Evolutionary conservation across 2,797 vertebrate genomes (phyloP), one percentile per base, ranked within the genome.

Genomic region (Bradypus variegatus): DNA sequence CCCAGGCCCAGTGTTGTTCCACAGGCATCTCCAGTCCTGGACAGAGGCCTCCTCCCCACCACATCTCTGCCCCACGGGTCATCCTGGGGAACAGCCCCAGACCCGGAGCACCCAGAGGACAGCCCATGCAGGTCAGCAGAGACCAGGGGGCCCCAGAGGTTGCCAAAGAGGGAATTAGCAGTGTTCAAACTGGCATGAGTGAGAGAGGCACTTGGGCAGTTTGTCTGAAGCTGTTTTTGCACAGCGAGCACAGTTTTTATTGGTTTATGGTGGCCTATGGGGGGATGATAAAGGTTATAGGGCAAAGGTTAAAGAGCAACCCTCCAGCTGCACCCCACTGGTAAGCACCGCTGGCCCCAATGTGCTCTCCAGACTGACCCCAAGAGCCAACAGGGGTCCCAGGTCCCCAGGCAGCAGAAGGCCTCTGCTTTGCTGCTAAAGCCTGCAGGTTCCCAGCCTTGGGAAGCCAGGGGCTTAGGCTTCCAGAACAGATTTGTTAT

Each of bases 351-450:
- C 45, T 16, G 25, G 70, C 41, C 73, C 72, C 77, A 21, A 38
- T 0, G 1, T 2, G 15, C 0, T 10, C 6, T 69, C 65, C 27
- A 31, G 48, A 78, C 2, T 50, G n/a, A 62, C 48, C n/a, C 3
- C 11, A 4, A 38, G 23, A 73, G 23, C 13, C 29, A 21, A 64
- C 67, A 36, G 3, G 5, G 27, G 15, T 53, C 64, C 72, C 27
- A 6, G 19, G 29, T 48, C 58, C 50, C 9, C 8, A 8, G 48
- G n/a, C 38, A 36, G 78, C 0, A 4, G 19, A 23, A 36, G 76
- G 69, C 50, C 76, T 89, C 86, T 27, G 53, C 29, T 9, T 19
- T 9, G 67, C n/a, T 8, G 67, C 18, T 7, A 15, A 53, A 8
- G 36, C 67, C 45, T 6, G 41, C 2, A 18, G 3, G 36, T 14